Conservation (phyloP, 2,888 invertebrate genomes). For the Mesorhabditis belari region DNA sequence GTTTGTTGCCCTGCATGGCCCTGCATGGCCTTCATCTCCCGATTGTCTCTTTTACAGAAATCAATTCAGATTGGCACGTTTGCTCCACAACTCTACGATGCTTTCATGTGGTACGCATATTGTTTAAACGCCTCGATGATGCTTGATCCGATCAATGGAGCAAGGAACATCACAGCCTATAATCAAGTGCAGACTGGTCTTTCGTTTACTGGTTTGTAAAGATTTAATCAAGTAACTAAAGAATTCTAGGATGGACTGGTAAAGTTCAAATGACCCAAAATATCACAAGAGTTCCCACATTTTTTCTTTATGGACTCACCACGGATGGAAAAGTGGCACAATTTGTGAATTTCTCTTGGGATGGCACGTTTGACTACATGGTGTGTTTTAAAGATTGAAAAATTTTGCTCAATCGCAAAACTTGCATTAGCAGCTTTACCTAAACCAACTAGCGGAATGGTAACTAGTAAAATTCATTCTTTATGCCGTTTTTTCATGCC, state of each 20-base stretch:
- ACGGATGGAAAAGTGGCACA: not conserved
- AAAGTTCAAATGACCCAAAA: not conserved
- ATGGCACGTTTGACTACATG: not conserved
- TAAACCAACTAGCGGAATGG: too few species aligned
- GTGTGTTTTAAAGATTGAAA: not conserved
- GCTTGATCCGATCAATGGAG: not conserved
- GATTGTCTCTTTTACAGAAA: not conserved
- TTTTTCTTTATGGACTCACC: not conserved
- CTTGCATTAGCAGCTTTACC: too few species aligned
- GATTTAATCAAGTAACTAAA: not conserved
- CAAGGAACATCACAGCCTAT: not conserved
- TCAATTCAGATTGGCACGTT: not conserved
- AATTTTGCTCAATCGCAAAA: too few species aligned
- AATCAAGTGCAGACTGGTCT: not conserved
- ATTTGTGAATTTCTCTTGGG: not conserved
- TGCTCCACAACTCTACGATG: not conserved
- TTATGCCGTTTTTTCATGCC: too few species aligned
- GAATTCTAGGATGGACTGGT: not conserved
- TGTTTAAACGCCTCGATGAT: not conserved
- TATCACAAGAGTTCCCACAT: not conserved
- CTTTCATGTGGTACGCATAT: not conserved
- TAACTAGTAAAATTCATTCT: too few species aligned
- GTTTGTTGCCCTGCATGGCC: too few species aligned
- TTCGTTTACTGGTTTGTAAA: not conserved
- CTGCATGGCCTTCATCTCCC: too few species aligned